Evolutionary conservation across 2,797 vertebrate genomes (phyloP), one percentile per base, ranked within the genome.

Genomic region (Limosa lapponica): DNA sequence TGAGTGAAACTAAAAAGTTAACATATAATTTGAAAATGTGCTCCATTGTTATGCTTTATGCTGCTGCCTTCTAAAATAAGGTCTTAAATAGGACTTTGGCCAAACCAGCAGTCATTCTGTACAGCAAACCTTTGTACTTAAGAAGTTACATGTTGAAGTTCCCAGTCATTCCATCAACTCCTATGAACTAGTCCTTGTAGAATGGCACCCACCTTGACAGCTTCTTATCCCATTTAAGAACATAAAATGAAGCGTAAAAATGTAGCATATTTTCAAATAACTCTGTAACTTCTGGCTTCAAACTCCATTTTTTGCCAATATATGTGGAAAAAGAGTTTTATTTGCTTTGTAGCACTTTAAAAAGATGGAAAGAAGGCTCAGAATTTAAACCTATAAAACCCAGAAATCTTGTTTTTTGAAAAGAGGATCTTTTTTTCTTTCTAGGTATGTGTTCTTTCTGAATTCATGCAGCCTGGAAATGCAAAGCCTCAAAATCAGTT

Each of bases 361-460:
- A 91, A 90, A 90, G 24, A 65, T 62, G n/a, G n/a, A 61, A 71
- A 82, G 54, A 74, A 90, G 49, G 25, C 39, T 95, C 36, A 59
- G 39, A 90, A 66, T 75, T 72, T 55, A 75, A 82, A 89, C 14
- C 16, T 37, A 4, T 10, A 25, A 75, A 81, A 7, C 0, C 1
- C 52, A 75, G 41, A 61, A 72, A 72, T 10, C 6, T 66, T 87
- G 15, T 30, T 67, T 90, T 93, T 86, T 94, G 57, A 77, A 92
- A 67, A 86, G 20, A 37, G 22, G 36, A 65, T 90, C 39, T 81
- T 85, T 34, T 93, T 74, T 51, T 94, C 69, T 95, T 91, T 87
- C 69, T 95, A 98, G 98, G 91, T 97, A 97, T 9, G 97, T 98
- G n/a, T 98, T 98, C 96, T 98, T 98, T 94, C 92, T 98, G 97